These are phyloP conservation scores for Drosophila bocki DNA, from an alignment of 1,140 invertebrate species.

Conservation along the genomic window DNA sequence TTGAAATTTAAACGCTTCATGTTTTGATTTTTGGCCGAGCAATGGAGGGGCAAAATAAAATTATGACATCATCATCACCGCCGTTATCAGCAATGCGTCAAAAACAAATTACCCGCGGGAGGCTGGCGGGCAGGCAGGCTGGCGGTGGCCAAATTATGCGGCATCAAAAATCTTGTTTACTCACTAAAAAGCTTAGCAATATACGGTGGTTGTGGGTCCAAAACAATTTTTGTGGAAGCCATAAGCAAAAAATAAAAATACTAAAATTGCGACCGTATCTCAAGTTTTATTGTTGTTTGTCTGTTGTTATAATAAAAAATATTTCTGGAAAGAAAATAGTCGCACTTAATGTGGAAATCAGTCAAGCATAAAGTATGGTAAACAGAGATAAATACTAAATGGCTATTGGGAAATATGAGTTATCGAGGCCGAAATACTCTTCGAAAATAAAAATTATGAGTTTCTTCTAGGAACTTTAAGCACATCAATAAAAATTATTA, in stretches of 20 bases:
- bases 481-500: not conserved
- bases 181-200: slow-evolving; percentile 37
- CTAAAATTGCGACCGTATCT: slow-evolving; percentile 21
- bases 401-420: slow-evolving; percentile 44
- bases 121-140: slow-evolving; percentile 19
- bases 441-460: not conserved
- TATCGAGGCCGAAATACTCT: slow-evolving; percentile 2
- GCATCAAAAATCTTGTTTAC: slow-evolving; percentile 66
- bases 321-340: slow-evolving; percentile 54
- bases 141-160: slow-evolving; percentile 29
- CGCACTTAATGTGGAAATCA: slow-evolving; percentile 74
- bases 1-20: slow-evolving; percentile 68
- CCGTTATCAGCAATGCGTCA: slow-evolving; percentile 55
- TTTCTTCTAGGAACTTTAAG: not conserved
- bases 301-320: slow-evolving; percentile 65
- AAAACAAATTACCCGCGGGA: slow-evolving; percentile 67
- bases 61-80: slow-evolving; percentile 72
- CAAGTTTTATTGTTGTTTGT: slow-evolving; percentile 58
- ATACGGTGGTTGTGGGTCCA: slow-evolving; percentile 2
- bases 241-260: slow-evolving; percentile 53
- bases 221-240: slow-evolving; percentile 37
- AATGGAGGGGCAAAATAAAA: slow-evolving; percentile 42
- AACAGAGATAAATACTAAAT: slow-evolving; percentile 76
- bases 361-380: slow-evolving; percentile 78
- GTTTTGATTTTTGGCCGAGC: slow-evolving; percentile 60